Evolutionary conservation across 2,113 vertebrate genomes (phyloP), one percentile per base, ranked within the genome.

Genomic region (Propithecus coquereli): DNA sequence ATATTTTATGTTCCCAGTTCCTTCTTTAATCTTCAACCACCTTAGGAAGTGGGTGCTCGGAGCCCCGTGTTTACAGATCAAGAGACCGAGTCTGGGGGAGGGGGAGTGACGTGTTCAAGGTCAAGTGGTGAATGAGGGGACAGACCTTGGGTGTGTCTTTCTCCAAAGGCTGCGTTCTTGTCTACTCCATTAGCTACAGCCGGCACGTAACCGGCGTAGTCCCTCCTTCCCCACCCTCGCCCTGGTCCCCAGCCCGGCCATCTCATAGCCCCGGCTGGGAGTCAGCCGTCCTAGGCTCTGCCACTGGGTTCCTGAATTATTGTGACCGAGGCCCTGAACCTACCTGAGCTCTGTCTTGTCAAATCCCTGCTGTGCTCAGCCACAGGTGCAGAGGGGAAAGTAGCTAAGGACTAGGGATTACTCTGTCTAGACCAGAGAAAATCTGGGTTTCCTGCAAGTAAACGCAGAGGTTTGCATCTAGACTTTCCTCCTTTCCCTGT

Each of bases 121-220:
- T 27, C 68, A 34, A 8, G 0, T 1, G 30, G 61, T n/a, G 23
- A 17, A 14, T 9, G 54, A 70, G 52, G 8, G 45, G n/a, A 57
- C 32, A 32, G 45, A 10, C 34, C 50, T 45, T 18, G 10, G 68
- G 5, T 4, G 17, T 23, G 8, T 27, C 50, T 68, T 61, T n/a
- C 40, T 32, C 50, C 70, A 59, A 59, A 66, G 81, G 43, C 54
- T 13, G 54, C 3, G 0, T 30, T 37, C 65, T 61, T 30, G 14
- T 54, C 43, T 14, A 2, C 37, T n/a, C 66, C 47, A 8, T 34
- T 22, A 22, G 73, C 80, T 18, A 10, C 11, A 5, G 14, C 25
- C 47, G 6, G 65, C 57, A 45, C 0, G 2, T 22, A 43, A 63
- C 14, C 0, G 5, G n/a, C 34, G 6, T 11, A 5, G 37, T 8